Conservation (phyloP, 2,797 vertebrate species). For the Peromyscus melanophrys region DNA sequence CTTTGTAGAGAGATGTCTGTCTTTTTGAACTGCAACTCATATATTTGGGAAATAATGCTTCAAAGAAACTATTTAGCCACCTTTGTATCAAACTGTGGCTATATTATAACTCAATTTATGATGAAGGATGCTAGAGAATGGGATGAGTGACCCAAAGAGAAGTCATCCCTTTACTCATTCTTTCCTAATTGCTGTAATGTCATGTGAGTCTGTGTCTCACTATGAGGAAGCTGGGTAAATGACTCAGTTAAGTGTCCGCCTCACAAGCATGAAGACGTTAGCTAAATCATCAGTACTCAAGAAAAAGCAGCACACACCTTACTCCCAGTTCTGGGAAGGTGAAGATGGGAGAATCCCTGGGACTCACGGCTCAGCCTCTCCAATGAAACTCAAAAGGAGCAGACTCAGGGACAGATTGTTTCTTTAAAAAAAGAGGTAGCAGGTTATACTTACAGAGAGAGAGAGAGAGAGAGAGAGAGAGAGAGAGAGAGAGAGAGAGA, state of each 20-base stretch:
- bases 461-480: background rate
- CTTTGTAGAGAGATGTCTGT: background rate
- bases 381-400: background rate
- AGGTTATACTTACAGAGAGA: background rate
- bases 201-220: background rate
- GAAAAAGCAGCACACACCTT: background rate
- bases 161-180: background rate
- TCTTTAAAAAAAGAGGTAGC: background rate
- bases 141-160: background rate
- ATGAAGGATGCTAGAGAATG: background rate
- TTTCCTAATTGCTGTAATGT: constrained; percentile 12
- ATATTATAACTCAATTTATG: background rate
- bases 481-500: background rate
- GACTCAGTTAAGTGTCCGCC: background rate
- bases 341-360: background rate
- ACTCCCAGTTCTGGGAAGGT: background rate
- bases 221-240: background rate
- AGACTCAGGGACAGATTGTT: background rate
- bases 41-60: background rate
- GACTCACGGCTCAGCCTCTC: background rate
- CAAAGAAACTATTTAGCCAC: background rate
- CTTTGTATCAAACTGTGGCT: background rate
- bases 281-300: background rate
- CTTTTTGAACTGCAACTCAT: background rate
- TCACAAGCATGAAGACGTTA: background rate